Percentiles rank a stretch among this genome's conserved stretches.
phyloP scores from a whole-genome alignment of 2,888 invertebrate genomes.

The Danaus chrysippus region DNA sequence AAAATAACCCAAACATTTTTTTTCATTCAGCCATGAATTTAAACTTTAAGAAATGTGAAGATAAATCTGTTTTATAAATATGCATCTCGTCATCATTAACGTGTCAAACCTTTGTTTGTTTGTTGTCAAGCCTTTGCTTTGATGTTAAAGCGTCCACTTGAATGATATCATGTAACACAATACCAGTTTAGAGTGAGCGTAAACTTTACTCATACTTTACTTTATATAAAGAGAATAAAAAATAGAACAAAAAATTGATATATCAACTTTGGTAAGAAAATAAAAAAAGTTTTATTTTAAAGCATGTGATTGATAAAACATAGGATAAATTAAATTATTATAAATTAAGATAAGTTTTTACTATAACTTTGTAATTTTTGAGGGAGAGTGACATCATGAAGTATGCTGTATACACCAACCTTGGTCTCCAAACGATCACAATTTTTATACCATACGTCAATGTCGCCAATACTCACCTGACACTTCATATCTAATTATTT shows the following conservation, averaged over 20 bases:
- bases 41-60: slow-evolving; percentile 19
- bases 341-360: too few relatives aligned
- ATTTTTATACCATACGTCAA: slow-evolving; percentile 26
- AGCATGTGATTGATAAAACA: not conserved
- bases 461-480: slow-evolving; percentile 27
- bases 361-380: slow-evolving; percentile 18
- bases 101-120: too few relatives aligned
- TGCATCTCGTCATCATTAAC: slow-evolving; percentile 43
- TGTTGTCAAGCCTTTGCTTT: slow-evolving; percentile 67
- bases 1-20: not conserved
- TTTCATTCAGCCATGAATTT: slow-evolving; percentile 4
- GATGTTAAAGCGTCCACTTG: slow-evolving; percentile 62
- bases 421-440: slow-evolving; percentile 20
- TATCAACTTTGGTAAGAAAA: not conserved
- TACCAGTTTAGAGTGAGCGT: slow-evolving; percentile 26
- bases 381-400: slow-evolving; percentile 21
- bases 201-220: not conserved
- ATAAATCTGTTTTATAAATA: slow-evolving; percentile 31
- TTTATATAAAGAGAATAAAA: not conserved
- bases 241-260: not conserved
- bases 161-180: slow-evolving; percentile 49
- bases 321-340: too few relatives aligned
- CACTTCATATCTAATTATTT: slow-evolving; percentile 22
- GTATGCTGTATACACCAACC: slow-evolving; percentile 17
- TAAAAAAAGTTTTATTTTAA: not conserved